Conservation (phyloP, 2,113 vertebrate genomes). For the Naja naja region DNA sequence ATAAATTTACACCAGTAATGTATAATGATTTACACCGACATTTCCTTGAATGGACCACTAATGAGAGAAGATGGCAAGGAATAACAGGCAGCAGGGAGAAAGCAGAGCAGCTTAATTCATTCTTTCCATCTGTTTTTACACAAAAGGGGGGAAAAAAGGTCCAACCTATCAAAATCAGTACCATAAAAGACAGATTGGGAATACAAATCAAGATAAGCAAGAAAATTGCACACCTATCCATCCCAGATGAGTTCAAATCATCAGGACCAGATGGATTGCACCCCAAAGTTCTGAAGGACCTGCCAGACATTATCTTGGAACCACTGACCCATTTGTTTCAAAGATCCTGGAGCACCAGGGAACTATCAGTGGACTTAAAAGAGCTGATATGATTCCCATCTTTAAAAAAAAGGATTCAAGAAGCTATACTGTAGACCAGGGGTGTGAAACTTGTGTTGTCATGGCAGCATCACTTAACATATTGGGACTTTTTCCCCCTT, state of each 20-base stretch:
- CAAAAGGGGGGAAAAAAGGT: not conserved
- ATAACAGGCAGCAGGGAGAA: not conserved
- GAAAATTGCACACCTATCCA: not conserved
- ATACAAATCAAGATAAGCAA: not conserved
- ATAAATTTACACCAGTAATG: not conserved
- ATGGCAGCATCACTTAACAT: too few relatives aligned
- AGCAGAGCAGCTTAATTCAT: not conserved
- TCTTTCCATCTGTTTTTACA: not conserved
- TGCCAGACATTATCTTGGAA: not conserved
- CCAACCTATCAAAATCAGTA: not conserved
- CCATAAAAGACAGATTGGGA: not conserved
- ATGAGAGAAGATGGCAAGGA: not conserved
- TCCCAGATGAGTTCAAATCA: not conserved
- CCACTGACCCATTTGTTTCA: not conserved
- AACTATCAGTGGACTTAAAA: not conserved
- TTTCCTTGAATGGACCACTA: not conserved
- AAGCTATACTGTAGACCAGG: not conserved
- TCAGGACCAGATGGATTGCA: not conserved
- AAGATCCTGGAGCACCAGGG: not conserved
- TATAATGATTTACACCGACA: not conserved
- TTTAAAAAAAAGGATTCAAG: not conserved
- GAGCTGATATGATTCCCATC: not conserved
- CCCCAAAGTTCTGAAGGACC: not conserved
- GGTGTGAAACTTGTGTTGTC: too few relatives aligned
- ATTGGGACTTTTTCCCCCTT: too few relatives aligned